These are phyloP conservation scores for Hypolimnas misippus DNA, from an alignment of 2,888 invertebrate species.

Conservation along the genomic window DNA sequence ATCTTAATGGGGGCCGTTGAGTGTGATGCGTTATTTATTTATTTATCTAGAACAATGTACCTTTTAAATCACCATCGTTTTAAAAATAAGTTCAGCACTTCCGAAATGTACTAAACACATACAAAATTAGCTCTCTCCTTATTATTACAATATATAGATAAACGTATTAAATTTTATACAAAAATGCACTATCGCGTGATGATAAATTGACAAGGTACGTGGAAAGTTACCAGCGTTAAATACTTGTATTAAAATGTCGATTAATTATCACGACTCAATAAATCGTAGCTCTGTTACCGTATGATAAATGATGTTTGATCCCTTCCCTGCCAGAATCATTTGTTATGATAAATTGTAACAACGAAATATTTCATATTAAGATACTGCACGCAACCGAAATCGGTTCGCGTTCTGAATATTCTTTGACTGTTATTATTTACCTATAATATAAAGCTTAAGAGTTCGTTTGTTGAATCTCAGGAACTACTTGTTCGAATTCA, in stretches of 20 bases:
- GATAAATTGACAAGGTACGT: background rate
- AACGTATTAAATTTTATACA: too few relatives aligned
- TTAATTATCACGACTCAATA: constrained; percentile 38
- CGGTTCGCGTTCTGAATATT: constrained; percentile 15
- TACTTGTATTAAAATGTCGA: constrained; percentile 21
- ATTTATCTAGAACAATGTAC: too few relatives aligned
- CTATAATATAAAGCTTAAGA: too few relatives aligned
- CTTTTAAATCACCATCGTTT: too few relatives aligned
- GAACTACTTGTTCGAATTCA: too few relatives aligned
- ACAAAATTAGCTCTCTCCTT: too few relatives aligned
- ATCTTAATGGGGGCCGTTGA: too few relatives aligned
- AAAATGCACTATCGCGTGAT: background rate
- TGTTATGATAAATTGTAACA: constrained; percentile 65
- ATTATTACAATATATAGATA: too few relatives aligned
- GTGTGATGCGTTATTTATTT: too few relatives aligned
- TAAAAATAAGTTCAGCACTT: too few relatives aligned
- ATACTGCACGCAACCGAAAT: constrained; percentile 12
- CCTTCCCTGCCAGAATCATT: constrained; percentile 57
- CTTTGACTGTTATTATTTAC: background rate
- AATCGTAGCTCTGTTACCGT: constrained; percentile 33
- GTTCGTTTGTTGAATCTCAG: too few relatives aligned
- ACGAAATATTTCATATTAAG: constrained; percentile 49
- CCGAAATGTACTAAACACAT: too few relatives aligned
- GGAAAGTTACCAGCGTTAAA: constrained; percentile 7
- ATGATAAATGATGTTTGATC: constrained; percentile 48